Conservation (phyloP, 2,888 invertebrate genomes). For the Ophion obscuratus region DNA sequence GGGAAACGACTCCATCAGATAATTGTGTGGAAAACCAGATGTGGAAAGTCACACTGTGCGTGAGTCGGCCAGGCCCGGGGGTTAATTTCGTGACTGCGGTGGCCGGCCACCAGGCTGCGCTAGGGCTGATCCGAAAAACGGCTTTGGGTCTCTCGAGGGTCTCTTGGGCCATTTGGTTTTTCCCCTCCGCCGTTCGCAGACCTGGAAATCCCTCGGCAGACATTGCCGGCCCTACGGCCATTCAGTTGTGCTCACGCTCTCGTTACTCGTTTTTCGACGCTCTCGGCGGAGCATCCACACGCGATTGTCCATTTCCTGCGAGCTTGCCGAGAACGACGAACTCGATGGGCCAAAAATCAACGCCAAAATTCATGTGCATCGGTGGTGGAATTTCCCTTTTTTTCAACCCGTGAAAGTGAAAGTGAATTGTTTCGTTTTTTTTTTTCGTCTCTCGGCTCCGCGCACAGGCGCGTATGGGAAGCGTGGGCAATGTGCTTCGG, state of each 20-base stretch:
- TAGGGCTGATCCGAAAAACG: not conserved
- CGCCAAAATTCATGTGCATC: not conserved
- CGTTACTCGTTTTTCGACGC: not conserved
- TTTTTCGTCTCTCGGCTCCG: conserved; percentile 1
- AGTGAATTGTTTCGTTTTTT: conserved; percentile 34
- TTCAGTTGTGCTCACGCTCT: not conserved
- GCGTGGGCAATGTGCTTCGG: conserved; percentile 52
- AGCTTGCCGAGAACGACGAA: too few species aligned
- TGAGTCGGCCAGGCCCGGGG: conserved; percentile 32
- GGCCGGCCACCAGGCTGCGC: conserved; percentile 27
- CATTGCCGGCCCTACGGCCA: conserved; percentile 24
- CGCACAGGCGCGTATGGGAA: conserved; percentile 1
- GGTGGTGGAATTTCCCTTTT: conserved; percentile 30
- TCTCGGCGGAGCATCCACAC: not conserved
- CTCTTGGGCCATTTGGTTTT: conserved; percentile 17
- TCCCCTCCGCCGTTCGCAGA: conserved; percentile 23
- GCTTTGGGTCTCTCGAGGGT: conserved; percentile 4
- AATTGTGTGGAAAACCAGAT: conserved; percentile 28
- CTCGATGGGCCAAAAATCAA: not conserved
- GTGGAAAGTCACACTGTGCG: not conserved
- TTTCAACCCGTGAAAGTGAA: conserved; percentile 41
- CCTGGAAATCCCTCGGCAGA: conserved; percentile 44
- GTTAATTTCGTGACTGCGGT: conserved; percentile 41
- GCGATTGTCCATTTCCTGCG: not conserved
- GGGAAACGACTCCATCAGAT: not conserved